These are phyloP conservation scores for Nannobrachium achirus DNA, from an alignment of 2,113 vertebrate species.

Conservation along the genomic window DNA sequence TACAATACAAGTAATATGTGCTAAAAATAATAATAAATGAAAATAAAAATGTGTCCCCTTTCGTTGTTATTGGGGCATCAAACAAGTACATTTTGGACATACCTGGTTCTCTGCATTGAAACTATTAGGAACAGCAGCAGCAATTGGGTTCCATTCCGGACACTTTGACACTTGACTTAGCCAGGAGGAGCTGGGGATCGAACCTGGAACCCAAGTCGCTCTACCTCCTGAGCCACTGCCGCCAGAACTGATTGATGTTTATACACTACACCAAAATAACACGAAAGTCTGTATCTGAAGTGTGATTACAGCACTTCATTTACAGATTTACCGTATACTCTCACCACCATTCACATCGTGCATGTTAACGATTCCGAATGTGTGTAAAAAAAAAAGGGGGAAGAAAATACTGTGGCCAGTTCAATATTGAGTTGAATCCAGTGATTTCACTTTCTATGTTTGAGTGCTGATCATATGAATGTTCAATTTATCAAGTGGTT, in stretches of 20 bases:
- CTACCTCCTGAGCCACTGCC: too few species aligned
- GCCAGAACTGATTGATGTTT: not conserved
- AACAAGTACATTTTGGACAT: too few species aligned
- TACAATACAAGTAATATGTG: conserved; percentile 4
- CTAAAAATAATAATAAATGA: not conserved
- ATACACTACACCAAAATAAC: not conserved
- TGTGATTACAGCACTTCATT: not conserved
- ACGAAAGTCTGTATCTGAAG: not conserved
- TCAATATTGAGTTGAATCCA: not conserved
- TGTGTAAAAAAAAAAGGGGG: too few species aligned
- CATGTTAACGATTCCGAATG: too few species aligned
- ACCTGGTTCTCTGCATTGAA: too few species aligned
- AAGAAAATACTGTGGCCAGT: not conserved
- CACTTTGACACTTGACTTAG: too few species aligned
- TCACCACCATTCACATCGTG: too few species aligned
- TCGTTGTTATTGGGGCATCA: too few species aligned
- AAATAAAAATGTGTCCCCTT: not conserved
- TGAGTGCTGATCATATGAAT: not conserved
- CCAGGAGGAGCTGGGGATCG: too few species aligned
- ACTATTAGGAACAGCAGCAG: too few species aligned
- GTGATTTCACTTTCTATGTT: not conserved
- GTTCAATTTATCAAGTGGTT: not conserved
- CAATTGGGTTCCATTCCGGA: too few species aligned
- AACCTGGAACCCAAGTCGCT: too few species aligned
- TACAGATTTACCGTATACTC: not conserved